Base-by-base conservation (phyloP, 2,888 invertebrate species). In the Meiosimyza decipiens region DNA sequence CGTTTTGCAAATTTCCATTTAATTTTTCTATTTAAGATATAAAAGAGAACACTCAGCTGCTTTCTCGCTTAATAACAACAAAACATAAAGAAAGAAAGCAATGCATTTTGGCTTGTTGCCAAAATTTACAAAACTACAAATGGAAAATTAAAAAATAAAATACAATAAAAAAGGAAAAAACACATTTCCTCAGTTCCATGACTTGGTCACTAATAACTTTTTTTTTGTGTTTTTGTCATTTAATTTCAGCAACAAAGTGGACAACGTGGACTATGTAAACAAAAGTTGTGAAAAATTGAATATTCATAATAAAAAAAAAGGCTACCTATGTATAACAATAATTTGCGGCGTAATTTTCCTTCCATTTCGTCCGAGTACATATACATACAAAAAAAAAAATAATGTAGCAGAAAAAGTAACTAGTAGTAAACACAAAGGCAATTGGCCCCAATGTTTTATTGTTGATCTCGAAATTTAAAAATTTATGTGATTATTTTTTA, bases 161-260 rank as follows among this genome's bases (percentile, higher is more conserved):
- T 47, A 22, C 63, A 28, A 47, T 73, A 57, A 63, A 71, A 2
- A 9, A 33, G 4, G 6, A 9, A n/a, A 51, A 18, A 7, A 66
- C n/a, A 74, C 71, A 77, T 77, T 77, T 77, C 74, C 76, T 75
- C 71, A 74, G 72, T 71, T 71, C 76, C 73, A 73, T 78, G 78
- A 78, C 75, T 77, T 72, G 77, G 77, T 77, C 75, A 76, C 75
- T 71, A 66, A 57, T 74, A 71, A 73, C 72, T 74, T 59, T 69
- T 55, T 73, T 72, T 65, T 28, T 15, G 49, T 57, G 40, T 62
- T 51, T 68, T 59, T 59, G 6, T 51, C 7, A 2, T 2, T 40
- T 40, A 40, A 9, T 7, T 40, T 40, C 9, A 40, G 9, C 40
- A 1, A 6, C 9, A 4, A 40, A 40, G 40, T 40, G 40, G 40